Evolutionary conservation across 2,888 invertebrate genomes (phyloP).

Genomic region (Stratiomys singularior): DNA sequence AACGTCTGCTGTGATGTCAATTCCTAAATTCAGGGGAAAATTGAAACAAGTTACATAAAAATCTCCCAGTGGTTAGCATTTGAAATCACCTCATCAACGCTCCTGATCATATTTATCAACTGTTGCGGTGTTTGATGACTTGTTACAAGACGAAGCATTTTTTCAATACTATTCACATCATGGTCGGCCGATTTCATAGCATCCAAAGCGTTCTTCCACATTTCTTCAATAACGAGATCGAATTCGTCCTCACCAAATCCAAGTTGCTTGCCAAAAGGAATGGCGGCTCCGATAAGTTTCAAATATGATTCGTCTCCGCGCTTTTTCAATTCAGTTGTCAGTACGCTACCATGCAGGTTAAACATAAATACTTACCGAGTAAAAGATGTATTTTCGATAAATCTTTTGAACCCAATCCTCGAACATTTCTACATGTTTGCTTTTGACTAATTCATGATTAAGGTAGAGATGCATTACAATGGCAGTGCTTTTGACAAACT

Average conservation of each 20-base stretch:
- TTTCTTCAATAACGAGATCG: slow-evolving; percentile 60
- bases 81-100: slow-evolving; percentile 47
- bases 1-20: slow-evolving; percentile 54
- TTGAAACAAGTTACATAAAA: too few relatives aligned
- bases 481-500: slow-evolving; percentile 59
- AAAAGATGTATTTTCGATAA: slow-evolving; percentile 62
- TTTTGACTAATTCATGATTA: slow-evolving; percentile 52
- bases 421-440: slow-evolving; percentile 48
- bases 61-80: slow-evolving; percentile 10
- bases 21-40: too few relatives aligned
- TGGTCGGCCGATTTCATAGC: slow-evolving; percentile 54
- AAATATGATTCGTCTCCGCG: not conserved
- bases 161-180: slow-evolving; percentile 55
- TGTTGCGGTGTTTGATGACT: slow-evolving; percentile 61
- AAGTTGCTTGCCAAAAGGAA: slow-evolving; percentile 57
- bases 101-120: slow-evolving; percentile 52
- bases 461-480: slow-evolving; percentile 55
- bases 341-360: slow-evolving; percentile 42
- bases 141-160: slow-evolving; percentile 52
- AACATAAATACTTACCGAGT: slow-evolving; percentile 58
- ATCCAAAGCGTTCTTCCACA: slow-evolving; percentile 60
- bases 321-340: not conserved
- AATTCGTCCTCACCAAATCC: slow-evolving; percentile 63
- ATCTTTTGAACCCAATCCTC: slow-evolving; percentile 61
- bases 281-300: slow-evolving; percentile 58